Base-by-base conservation (phyloP, 2,113 vertebrate species). In the Fregata magnificens region DNA sequence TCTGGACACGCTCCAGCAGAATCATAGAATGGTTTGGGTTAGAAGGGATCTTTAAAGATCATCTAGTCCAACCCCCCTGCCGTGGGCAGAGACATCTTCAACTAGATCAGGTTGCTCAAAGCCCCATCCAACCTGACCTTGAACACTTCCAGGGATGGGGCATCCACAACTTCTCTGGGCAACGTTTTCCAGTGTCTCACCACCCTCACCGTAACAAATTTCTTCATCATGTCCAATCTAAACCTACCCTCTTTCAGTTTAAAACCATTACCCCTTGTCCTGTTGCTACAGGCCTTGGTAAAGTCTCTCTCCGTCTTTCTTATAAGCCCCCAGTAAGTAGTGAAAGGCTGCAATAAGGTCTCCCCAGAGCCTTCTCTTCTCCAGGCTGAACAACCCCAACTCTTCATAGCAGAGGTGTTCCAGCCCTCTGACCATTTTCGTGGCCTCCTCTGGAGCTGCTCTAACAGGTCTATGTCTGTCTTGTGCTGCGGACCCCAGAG, bases 401-500 rank as follows among this genome's bases (percentile, higher is more conserved):
- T 53, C 34, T 3, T 44, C 44, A 34, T 0, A 79, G 28, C 0
- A 22, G 19, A 77, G 47, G 7, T 9, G 14, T 1, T 49, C n/a
- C 49, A 87, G 13, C n/a, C n/a, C 42, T 25, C 5, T 1, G 25
- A 28, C 0, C 16, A 22, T 10, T 11, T 40, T 13, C 0, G 0
- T 32, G 50, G 4, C 32, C 38, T 44, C 9, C 32, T 52, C 50
- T 93, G 63, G 19, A 44, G 18, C 2, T 0, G 0, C 20, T 88
- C 15, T 10, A 88, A 47, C 28, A 40, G 32, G 7, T 53, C 45
- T 24, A 19, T 8, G 28, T 47, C 26, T 4, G 26, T 29, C 50
- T 11, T 7, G 3, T 28, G 34, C 2, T 9, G 36, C 1, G 16
- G 19, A 0, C 6, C 1, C 8, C 42, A 49, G 21, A 87, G 29